Evolutionary conservation across 2,113 vertebrate genomes (phyloP).

Genomic region (Caracal caracal): DNA sequence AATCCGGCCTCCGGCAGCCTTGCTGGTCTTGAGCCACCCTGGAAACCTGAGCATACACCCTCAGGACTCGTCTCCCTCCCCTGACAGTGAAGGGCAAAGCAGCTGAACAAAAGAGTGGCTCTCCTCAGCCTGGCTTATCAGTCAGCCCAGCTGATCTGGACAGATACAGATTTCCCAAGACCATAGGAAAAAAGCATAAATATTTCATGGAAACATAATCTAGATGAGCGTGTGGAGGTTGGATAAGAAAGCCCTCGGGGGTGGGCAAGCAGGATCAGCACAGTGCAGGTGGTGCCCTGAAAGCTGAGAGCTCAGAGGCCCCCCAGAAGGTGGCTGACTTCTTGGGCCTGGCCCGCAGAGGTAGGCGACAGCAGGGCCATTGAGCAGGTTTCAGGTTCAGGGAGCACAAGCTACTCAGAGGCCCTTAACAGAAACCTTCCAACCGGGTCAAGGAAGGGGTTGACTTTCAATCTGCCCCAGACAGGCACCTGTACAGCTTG

Average conservation of each 20-base stretch:
- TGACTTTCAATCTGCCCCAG: neutral
- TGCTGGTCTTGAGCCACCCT: neutral
- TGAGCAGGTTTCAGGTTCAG: neutral
- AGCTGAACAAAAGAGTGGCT: neutral
- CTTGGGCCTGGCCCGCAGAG: neutral
- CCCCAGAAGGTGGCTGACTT: neutral
- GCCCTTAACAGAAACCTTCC: neutral
- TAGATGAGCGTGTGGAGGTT: neutral
- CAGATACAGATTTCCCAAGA: neutral
- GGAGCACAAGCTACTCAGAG: neutral
- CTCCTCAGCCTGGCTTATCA: neutral
- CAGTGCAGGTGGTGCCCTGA: neutral
- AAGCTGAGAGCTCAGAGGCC: neutral
- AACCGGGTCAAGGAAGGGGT: neutral
- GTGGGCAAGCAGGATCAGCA: neutral
- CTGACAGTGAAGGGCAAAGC: neutral
- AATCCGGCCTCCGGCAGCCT: neutral
- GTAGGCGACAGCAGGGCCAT: neutral
- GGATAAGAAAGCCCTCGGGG: neutral
- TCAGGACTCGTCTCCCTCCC: neutral
- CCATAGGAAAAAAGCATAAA: constrained; percentile 15
- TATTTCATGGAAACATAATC: constrained; percentile 52
- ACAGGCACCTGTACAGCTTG: neutral
- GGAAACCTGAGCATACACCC: neutral
- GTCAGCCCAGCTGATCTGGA: neutral